phyloP scores from a whole-genome alignment of 2,113 vertebrate genomes.

The Phoxinus phoxinus region DNA sequence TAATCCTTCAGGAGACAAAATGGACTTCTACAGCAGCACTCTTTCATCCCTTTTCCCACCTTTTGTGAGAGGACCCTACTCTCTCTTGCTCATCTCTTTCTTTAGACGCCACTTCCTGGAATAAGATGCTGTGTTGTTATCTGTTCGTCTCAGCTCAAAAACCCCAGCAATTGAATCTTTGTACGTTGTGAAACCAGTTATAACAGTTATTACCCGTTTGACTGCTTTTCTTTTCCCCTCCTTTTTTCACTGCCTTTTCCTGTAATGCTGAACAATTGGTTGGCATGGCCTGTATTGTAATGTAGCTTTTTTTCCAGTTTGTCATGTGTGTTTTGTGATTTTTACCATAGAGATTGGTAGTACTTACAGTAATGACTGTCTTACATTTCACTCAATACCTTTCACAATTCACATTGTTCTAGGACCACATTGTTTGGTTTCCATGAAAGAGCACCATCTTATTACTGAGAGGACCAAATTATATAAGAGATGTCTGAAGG shows the following conservation, averaged over 20 bases:
- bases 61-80: constrained; percentile 2
- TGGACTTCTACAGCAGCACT: constrained; percentile 2
- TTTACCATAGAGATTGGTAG: neutral
- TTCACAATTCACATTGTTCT: constrained; percentile 57
- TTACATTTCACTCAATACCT: constrained; percentile 18
- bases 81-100: constrained; percentile 38
- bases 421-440: constrained; percentile 68
- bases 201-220: constrained; percentile 15
- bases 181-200: constrained; percentile 35
- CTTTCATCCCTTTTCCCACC: neutral
- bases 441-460: constrained; percentile 48
- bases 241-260: neutral
- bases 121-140: constrained; percentile 39
- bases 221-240: constrained; percentile 26
- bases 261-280: constrained; percentile 17
- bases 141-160: constrained; percentile 26
- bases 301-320: constrained; percentile 5
- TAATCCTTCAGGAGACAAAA: constrained; percentile 16
- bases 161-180: constrained; percentile 17
- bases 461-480: constrained; percentile 55
- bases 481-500: constrained; percentile 2
- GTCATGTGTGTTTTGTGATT: constrained; percentile 1
- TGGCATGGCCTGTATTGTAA: neutral
- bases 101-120: constrained; percentile 39
- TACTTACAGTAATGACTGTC: neutral